Evolutionary conservation across 2,113 vertebrate species (phyloP).

Genomic region (Platanista minor): DNA sequence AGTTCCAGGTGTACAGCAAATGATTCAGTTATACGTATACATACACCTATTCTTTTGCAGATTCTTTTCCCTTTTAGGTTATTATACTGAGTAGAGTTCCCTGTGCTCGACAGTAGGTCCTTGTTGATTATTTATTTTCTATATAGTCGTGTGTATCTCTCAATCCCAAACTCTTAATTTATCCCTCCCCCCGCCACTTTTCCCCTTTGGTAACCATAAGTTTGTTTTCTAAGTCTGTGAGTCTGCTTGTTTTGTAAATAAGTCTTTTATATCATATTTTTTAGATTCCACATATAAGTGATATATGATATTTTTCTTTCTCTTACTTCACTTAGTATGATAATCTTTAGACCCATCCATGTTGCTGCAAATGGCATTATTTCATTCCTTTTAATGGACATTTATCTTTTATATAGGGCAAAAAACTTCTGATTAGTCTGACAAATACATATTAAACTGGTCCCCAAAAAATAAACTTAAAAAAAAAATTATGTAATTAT

Average conservation of each 20-base stretch:
- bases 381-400: background rate
- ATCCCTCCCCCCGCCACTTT: background rate
- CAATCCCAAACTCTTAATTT: background rate
- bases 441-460: background rate
- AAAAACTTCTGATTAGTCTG: background rate
- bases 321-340: background rate
- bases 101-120: background rate
- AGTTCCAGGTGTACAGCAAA: background rate
- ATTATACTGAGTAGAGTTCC: background rate
- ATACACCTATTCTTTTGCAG: background rate
- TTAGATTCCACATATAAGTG: background rate
- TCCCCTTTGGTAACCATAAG: background rate
- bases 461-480: background rate
- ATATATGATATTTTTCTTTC: background rate
- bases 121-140: background rate
- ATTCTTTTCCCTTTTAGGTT: background rate
- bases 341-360: background rate
- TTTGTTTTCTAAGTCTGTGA: background rate
- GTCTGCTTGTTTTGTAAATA: background rate
- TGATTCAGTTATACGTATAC: background rate
- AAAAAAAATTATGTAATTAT: background rate
- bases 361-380: background rate
- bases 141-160: background rate
- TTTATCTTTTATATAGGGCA: background rate
- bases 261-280: background rate